A percentile compares a stretch with the other conserved stretches of the same genome.
Evolutionary conservation across 2,888 invertebrate genomes (phyloP).

Genomic region (Colletes collaris): DNA sequence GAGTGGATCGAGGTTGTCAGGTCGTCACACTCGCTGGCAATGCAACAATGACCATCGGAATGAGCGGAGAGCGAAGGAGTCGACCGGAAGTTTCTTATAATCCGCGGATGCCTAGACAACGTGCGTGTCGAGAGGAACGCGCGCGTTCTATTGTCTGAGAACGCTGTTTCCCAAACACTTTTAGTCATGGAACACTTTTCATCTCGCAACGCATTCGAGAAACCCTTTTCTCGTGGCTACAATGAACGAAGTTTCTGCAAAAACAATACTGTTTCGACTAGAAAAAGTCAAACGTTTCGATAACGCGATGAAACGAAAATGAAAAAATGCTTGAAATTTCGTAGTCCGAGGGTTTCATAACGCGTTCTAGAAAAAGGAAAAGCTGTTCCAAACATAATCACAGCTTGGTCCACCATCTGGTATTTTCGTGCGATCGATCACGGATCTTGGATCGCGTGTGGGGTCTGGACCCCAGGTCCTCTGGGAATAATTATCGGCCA

Average conservation of each 20-base stretch:
- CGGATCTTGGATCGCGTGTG: constrained; percentile 42
- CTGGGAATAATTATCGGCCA: constrained; percentile 50
- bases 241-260: too few species aligned
- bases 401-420: constrained; percentile 37
- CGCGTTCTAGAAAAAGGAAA: background rate
- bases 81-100: constrained; percentile 75
- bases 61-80: constrained; percentile 66
- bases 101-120: constrained; percentile 67
- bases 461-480: constrained; percentile 42
- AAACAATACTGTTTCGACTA: too few species aligned
- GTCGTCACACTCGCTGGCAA: constrained; percentile 79
- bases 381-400: constrained; percentile 20
- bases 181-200: too few species aligned
- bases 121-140: background rate
- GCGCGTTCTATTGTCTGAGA: background rate
- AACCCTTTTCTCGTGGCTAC: too few species aligned
- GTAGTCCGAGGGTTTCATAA: background rate
- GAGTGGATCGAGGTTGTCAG: constrained; percentile 77
- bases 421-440: constrained; percentile 10
- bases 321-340: background rate
- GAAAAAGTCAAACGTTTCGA: too few species aligned
- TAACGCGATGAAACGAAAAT: background rate
- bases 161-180: too few species aligned
- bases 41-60: constrained; percentile 78
- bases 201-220: too few species aligned